Evolutionary conservation across 37 sponge, comb jelly and placozoan genomes (phyloP), one percentile per base, ranked within the genome.

Genomic region (Lycopodina hypogea): DNA sequence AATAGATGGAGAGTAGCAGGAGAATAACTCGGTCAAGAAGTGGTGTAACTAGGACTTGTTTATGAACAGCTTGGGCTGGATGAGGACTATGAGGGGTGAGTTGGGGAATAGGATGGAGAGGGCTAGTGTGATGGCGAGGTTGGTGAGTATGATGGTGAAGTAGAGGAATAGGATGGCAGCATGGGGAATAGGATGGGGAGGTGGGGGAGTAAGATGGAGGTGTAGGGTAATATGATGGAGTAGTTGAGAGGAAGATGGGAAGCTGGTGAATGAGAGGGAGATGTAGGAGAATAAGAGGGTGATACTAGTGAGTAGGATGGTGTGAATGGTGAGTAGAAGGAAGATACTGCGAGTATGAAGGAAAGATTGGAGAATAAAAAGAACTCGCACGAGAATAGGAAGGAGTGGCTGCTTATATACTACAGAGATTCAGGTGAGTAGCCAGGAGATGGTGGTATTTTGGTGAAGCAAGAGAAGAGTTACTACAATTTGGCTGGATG

Each of bases 301-400:
- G 90, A 88, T 15, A 96, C 82, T 15, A 96, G 99, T 14, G 90
- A 84, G 76, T 99, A 96, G n/a, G 83, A 76, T 17, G 99, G 96
- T 24, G 90, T 86, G 38, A 94, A 79, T 56, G 99, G 99, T 24
- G 86, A 82, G 65, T 99, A 99, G 37, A 71, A 55, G 7, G 97
- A 94, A 36, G 83, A 80, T 0, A 82, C 76, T 23, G 97, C 33
- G 87, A 80, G 85, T 97, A 97, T 77, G 86, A 79, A 24, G 96
- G 96, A 3, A 90, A 90, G 0, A 88, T 59, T 26, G 97, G 97
- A 2, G 94, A 88, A 75, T 93, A 93, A 30, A 83, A 48, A 3
- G 97, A 94, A 51, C 79, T 79, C 39, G 95, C 85, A 28, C 94
- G 97, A 21, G 88, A 86, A 73, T 95, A 95, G 29, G 92, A 88